Conservation (phyloP, 1,140 invertebrate species). For the Dendroctonus ponderosae region DNA sequence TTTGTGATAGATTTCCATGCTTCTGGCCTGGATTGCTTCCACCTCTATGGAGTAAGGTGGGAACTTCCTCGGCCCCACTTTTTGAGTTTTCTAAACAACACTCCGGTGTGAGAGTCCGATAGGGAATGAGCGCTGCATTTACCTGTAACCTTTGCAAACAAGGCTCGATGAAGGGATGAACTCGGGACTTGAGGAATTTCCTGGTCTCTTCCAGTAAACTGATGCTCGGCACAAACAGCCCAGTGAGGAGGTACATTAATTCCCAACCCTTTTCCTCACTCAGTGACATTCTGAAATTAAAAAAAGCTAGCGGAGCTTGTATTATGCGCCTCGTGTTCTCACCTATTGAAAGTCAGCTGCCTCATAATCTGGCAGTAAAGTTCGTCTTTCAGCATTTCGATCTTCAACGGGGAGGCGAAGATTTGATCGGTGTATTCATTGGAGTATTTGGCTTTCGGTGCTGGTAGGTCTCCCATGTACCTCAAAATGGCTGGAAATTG, state of each 20-base stretch:
- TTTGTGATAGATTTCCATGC: constrained; percentile 92
- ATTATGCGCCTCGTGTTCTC: background rate
- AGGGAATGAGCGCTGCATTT: too few relatives aligned
- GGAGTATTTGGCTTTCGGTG: constrained; percentile 64
- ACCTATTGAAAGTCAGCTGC: constrained; percentile 82
- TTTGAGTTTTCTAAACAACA: constrained; percentile 54
- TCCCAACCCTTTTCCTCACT: constrained; percentile 93
- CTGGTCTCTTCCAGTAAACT: constrained; percentile 60
- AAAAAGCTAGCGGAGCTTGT: background rate
- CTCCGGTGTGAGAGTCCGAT: background rate
- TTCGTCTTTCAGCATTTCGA: constrained; percentile 83
- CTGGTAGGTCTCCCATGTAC: constrained; percentile 93
- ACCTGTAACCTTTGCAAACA: constrained; percentile 80
- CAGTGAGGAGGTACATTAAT: constrained; percentile 86
- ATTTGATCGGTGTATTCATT: constrained; percentile 86
- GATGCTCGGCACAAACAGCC: constrained; percentile 74
- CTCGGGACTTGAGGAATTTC: constrained; percentile 76
- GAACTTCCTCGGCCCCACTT: constrained; percentile 77
- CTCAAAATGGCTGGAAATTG: constrained; percentile 77
- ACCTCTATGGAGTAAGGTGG: constrained; percentile 92
- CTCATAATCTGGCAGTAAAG: constrained; percentile 94
- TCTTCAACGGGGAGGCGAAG: constrained; percentile 74
- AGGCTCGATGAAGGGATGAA: constrained; percentile 75
- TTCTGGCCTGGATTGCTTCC: constrained; percentile 91
- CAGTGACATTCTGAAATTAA: constrained; percentile 57